These are phyloP conservation scores for Mionectes macconnelli DNA, from an alignment of 2,113 vertebrate species.

Conservation along the genomic window DNA sequence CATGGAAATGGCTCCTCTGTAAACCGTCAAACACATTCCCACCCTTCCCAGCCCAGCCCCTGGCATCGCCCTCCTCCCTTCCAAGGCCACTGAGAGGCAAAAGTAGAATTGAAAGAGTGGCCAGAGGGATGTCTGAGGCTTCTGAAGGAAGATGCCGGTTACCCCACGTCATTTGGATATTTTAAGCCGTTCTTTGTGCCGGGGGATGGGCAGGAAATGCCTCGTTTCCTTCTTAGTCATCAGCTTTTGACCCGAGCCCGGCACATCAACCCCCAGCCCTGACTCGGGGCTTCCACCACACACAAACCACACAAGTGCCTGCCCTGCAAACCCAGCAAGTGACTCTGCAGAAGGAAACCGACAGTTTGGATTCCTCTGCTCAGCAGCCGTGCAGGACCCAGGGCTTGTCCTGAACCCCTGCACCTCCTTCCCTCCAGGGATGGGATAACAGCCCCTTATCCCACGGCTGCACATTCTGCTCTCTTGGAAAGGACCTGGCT, in stretches of 20 bases:
- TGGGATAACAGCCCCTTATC: fast-evolving
- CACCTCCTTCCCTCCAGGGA: neutral
- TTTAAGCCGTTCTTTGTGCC: neutral
- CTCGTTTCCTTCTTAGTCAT: neutral
- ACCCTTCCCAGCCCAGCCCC: neutral
- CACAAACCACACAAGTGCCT: neutral
- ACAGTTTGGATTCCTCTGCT: fast-evolving
- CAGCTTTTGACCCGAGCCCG: neutral
- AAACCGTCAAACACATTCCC: fast-evolving
- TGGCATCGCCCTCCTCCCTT: fast-evolving
- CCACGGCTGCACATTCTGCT: fast-evolving
- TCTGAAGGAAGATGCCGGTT: neutral
- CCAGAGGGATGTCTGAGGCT: neutral
- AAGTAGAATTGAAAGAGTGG: fast-evolving
- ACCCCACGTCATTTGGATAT: neutral
- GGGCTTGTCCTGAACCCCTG: fast-evolving
- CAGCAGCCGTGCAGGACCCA: neutral
- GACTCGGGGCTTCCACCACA: neutral
- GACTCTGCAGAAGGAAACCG: neutral
- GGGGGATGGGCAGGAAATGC: conserved; percentile 33
- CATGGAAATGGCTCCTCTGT: fast-evolving
- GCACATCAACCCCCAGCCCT: neutral
- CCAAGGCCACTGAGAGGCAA: fast-evolving
- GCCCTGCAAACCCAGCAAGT: fast-evolving
- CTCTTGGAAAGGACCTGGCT: neutral